Evolutionary conservation across 2,797 vertebrate genomes (phyloP).

Genomic region (Peromyscus eremicus): DNA sequence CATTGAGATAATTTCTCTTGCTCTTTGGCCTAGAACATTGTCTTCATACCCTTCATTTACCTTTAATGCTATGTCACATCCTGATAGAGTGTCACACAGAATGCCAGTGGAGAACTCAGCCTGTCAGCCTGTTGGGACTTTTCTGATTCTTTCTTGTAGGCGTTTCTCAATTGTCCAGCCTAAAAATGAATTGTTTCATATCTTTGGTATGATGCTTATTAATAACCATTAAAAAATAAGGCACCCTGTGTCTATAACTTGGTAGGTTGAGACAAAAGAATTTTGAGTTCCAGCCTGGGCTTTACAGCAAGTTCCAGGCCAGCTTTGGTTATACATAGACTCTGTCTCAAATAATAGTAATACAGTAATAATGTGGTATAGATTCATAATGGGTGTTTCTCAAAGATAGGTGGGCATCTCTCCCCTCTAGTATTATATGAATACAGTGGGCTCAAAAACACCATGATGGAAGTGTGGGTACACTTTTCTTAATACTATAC

Average conservation of each 20-base stretch:
- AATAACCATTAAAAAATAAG: background rate
- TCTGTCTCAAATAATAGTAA: background rate
- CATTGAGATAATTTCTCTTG: conserved; percentile 49
- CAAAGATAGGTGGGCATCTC: background rate
- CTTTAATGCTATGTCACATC: conserved; percentile 42
- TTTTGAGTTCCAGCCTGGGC: background rate
- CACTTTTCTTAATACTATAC: background rate
- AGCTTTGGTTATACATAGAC: background rate
- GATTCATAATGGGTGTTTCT: background rate
- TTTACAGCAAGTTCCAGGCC: background rate
- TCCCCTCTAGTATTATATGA: background rate
- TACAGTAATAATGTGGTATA: background rate
- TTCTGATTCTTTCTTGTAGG: conserved; percentile 16
- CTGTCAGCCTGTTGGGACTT: conserved; percentile 4
- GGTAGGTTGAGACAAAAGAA: background rate
- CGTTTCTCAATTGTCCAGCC: conserved; percentile 6
- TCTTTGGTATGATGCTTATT: conserved; percentile 20
- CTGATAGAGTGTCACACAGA: conserved; percentile 61
- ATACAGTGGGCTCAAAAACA: background rate
- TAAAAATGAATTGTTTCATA: background rate
- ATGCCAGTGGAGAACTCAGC: conserved; percentile 56
- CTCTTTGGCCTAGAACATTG: conserved; percentile 60
- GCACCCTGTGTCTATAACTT: background rate
- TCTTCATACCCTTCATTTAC: conserved; percentile 61
- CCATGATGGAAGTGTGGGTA: background rate